Base-by-base conservation (phyloP, 2,888 invertebrate species). In the Cabera pusaria region DNA sequence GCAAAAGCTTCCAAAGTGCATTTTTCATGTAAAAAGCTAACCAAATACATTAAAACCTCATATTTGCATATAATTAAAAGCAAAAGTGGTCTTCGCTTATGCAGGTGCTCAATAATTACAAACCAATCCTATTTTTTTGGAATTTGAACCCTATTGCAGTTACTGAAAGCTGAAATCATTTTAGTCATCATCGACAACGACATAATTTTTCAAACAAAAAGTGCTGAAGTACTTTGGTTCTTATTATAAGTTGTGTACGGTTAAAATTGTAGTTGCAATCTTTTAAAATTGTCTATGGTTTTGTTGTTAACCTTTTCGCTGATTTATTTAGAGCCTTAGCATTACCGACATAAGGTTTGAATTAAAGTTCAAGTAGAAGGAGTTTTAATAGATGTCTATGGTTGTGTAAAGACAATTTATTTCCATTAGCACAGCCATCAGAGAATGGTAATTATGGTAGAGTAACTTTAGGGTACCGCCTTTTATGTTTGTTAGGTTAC, bases 321-420 rank as follows among this genome's bases (percentile, higher is more conserved):
- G n/a, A n/a, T n/a, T n/a, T n/a, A n/a, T n/a, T n/a, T n/a, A n/a
- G n/a, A n/a, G n/a, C n/a, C n/a, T n/a, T n/a, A n/a, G n/a, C n/a
- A n/a, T n/a, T n/a, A n/a, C n/a, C n/a, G n/a, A n/a, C n/a, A 1
- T 28, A 12, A 29, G 17, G 21, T 6, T 24, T 2, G 14, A 20
- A 11, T 28, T 27, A n/a, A 4, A 7, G 7, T 3, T 20, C n/a
- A 8, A 19, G 12, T 28, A n/a, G n/a, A n/a, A n/a, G 14, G 2
- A 14, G 3, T 9, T 20, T 9, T 16, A 16, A 2, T 2, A 18
- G 17, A 9, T 20, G 28, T 26, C 11, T 37, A 19, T 12, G 18
- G 19, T 31, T 55, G 58, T 73, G 71, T 67, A 63, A 72, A 52
- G 52, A 72, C 60, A 65, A 70, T 74, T 75, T 66, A 60, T 63